phyloP scores from a whole-genome alignment of 2,113 vertebrate species.

The Eulemur rufifrons region DNA sequence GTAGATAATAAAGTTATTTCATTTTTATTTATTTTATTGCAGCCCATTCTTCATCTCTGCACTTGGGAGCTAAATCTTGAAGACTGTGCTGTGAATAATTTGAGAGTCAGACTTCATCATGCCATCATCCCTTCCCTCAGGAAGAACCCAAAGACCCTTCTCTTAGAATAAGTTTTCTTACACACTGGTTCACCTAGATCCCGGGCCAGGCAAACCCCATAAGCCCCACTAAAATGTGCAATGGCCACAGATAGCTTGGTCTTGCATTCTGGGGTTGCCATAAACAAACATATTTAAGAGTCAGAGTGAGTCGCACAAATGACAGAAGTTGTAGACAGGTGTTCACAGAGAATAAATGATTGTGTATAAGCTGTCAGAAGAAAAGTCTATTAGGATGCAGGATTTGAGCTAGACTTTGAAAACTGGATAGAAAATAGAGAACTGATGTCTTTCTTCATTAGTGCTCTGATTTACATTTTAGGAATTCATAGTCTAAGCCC shows the following conservation, averaged over 20 bases:
- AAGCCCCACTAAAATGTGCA: background rate
- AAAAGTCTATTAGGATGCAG: background rate
- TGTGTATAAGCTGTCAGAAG: background rate
- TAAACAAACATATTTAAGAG: background rate
- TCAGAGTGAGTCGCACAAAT: background rate
- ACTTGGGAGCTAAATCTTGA: background rate
- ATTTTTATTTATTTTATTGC: conserved; percentile 9
- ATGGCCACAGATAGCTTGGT: background rate
- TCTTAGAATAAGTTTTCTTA: background rate
- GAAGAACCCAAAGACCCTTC: background rate
- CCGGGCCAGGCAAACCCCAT: background rate
- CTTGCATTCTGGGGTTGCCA: background rate
- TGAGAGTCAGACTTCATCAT: background rate
- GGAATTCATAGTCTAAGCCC: background rate
- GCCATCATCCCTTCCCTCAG: background rate
- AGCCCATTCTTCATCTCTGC: background rate
- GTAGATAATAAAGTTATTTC: background rate
- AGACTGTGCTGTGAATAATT: background rate
- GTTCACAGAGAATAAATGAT: background rate
- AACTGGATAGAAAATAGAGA: background rate
- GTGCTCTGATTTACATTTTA: background rate
- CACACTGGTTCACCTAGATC: background rate
- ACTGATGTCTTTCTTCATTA: background rate
- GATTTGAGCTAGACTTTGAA: conserved; percentile 25
- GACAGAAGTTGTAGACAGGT: background rate